A percentile compares a stretch with the other conserved stretches of the same genome.
Evolutionary conservation across 37 sponge, comb jelly and placozoan species (phyloP).

Genomic region (Mnemiopsis leidyi): DNA sequence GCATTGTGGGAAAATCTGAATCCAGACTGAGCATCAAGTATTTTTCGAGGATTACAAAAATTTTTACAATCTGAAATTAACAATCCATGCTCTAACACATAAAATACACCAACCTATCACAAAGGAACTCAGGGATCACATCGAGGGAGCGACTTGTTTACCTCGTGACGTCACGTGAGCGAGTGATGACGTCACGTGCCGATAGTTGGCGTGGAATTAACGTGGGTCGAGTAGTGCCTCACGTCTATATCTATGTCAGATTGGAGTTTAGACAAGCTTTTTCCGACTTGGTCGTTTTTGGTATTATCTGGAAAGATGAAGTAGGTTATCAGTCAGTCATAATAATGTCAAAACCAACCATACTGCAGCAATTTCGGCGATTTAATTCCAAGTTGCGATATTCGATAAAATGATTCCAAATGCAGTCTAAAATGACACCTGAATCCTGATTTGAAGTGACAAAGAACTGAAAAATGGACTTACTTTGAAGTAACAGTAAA

Average conservation of each 20-base stretch:
- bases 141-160: background rate
- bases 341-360: too few species aligned
- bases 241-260: constrained; percentile 6
- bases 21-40: background rate
- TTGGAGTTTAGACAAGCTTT: background rate
- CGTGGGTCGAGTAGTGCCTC: constrained; percentile 40
- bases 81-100: background rate
- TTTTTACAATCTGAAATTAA: background rate
- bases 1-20: background rate
- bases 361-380: too few species aligned
- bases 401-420: background rate
- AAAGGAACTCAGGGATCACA: background rate
- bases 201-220: background rate
- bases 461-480: background rate
- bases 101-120: background rate
- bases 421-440: background rate
- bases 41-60: background rate
- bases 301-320: constrained; percentile 28
- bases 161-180: background rate
- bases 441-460: background rate
- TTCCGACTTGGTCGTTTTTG: background rate
- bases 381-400: background rate
- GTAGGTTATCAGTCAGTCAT: too few species aligned
- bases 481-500: constrained; percentile 19
- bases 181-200: background rate